These are phyloP conservation scores for Ophonus ardosiacus DNA, from an alignment of 2,888 invertebrate genomes.

Conservation along the genomic window DNA sequence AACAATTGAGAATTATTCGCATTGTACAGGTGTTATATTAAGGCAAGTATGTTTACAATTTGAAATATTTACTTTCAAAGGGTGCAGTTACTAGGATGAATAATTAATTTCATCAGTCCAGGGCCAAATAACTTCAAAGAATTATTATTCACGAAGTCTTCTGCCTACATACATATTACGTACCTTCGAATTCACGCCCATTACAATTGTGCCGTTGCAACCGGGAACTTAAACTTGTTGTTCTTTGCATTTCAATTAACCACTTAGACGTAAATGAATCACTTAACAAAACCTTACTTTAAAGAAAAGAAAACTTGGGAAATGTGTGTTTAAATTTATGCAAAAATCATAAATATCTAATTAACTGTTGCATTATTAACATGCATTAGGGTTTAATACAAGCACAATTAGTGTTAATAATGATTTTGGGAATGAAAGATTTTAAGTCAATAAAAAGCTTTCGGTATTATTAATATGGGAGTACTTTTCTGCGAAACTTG, in stretches of 20 bases:
- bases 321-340: too few relatives aligned
- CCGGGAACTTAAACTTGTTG: slow-evolving; percentile 13
- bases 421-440: too few relatives aligned
- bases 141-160: background rate
- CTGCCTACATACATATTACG: background rate
- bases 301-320: too few relatives aligned
- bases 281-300: background rate
- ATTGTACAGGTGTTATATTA: background rate
- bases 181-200: background rate
- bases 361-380: too few relatives aligned
- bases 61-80: background rate
- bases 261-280: background rate
- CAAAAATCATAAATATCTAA: too few relatives aligned
- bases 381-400: too few relatives aligned
- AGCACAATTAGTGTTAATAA: too few relatives aligned
- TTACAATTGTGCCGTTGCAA: slow-evolving; percentile 19
- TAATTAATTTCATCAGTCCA: background rate
- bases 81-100: background rate
- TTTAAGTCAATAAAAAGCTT: too few relatives aligned
- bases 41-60: background rate
- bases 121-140: background rate
- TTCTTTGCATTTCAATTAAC: slow-evolving; percentile 30
- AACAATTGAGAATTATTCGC: too few relatives aligned
- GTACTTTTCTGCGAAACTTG: too few relatives aligned
- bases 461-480: too few relatives aligned